Evolutionary conservation across 2,113 vertebrate species (phyloP), one percentile per base, ranked within the genome.

Genomic region (Plecotus auritus): DNA sequence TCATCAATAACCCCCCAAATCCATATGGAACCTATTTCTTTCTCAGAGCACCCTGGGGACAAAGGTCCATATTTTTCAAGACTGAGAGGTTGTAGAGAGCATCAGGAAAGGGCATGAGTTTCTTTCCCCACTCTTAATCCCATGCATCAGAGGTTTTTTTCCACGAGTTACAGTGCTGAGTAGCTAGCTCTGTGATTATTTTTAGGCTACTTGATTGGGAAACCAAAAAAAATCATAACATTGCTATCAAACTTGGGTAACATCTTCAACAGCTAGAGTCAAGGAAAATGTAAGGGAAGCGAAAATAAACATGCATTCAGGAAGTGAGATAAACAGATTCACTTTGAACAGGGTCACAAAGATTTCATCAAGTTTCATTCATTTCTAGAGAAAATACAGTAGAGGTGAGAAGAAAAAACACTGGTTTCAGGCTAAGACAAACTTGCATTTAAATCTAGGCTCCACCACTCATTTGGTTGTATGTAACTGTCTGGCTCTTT

Each of bases 281-380:
- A 93, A 51, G 47, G 67, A 82, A 91, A 85, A 91, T 26, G 30
- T 28, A 82, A 94, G 37, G 9, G 16, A 94, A 84, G 56, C 5
- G 16, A 93, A 96, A 94, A 94, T 77, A 96, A 96, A 82, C 28
- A 37, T 8, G 30, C 12, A 85, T 66, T 88, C 28, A 84, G 86
- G 45, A 94, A 82, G 56, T 69, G 59, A 88, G n/a, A 90, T n/a
- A 72, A 2, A 88, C 4, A 64, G 81, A 90, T 28, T 26, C n/a
- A 70, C 17, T 92, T 90, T 40, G 54, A 26, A 84, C 28, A 94
- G 85, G 40, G 59, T 69, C 35, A 84, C 9, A 78, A 87, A 90
- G 20, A 88, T 69, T 84, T 85, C 54, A 85, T 45, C 23, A 17
- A 64, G 13, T 54, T 88, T 78, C 45, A 86, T 12, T 61, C 12